phyloP scores from a whole-genome alignment of 2,797 vertebrate species.

The Anguilla pacifica region DNA sequence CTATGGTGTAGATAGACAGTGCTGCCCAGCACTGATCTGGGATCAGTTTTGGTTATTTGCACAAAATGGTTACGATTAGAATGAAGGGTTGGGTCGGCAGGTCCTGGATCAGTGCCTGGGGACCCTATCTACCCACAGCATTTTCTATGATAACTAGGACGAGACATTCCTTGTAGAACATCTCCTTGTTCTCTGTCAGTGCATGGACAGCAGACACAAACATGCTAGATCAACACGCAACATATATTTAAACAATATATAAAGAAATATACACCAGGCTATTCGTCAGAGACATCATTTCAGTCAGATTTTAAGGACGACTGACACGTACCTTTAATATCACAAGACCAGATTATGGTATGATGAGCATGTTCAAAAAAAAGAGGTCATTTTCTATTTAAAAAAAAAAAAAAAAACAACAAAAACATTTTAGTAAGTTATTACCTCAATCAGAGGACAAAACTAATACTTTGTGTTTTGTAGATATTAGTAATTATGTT shows the following conservation, averaged over 20 bases:
- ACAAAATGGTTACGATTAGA: conserved; percentile 36
- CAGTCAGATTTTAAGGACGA: conserved; percentile 57
- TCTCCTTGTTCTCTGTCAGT: conserved; percentile 69
- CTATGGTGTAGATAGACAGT: conserved; percentile 67
- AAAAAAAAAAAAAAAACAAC: conserved; percentile 23
- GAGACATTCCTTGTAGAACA: conserved; percentile 63
- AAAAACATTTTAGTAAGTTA: conserved; percentile 74
- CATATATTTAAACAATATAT: conserved; percentile 60
- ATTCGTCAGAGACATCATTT: conserved; percentile 68
- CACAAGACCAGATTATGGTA: conserved; percentile 70
- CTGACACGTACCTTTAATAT: conserved; percentile 64
- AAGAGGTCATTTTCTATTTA: conserved; percentile 79
- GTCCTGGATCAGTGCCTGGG: conserved; percentile 34
- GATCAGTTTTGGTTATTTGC: conserved; percentile 49
- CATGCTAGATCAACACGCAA: conserved; percentile 62
- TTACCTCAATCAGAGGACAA: conserved; percentile 73
- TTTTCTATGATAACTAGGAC: conserved; percentile 61
- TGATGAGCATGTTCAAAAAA: conserved; percentile 72
- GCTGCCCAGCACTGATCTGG: conserved; percentile 58
- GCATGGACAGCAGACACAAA: conserved; percentile 71
- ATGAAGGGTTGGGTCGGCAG: conserved; percentile 46
- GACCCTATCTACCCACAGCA: conserved; percentile 44
- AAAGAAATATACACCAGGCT: conserved; percentile 62
- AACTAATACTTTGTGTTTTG: conserved; percentile 71
- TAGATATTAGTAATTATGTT: conserved; percentile 68